phyloP scores from a whole-genome alignment of 2,797 vertebrate species.

The Todus mexicanus region DNA sequence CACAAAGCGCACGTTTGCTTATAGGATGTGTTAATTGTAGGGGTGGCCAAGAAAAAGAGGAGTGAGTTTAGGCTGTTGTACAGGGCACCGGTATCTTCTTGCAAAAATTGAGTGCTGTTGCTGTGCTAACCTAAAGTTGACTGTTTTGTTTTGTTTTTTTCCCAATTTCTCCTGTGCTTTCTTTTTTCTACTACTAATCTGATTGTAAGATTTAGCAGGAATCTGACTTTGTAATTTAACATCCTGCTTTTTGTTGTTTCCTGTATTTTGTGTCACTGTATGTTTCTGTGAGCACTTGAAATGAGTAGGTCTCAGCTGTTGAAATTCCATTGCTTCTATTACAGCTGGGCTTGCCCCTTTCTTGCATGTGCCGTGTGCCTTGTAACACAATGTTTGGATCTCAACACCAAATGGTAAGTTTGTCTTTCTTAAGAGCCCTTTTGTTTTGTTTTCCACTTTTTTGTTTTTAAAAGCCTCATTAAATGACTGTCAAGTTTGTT shows the following conservation, averaged over 20 bases:
- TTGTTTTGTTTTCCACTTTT: background rate
- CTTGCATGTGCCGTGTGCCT: constrained; percentile 90
- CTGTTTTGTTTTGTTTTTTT: background rate
- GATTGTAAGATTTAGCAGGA: background rate
- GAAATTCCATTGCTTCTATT: background rate
- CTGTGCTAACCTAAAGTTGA: background rate
- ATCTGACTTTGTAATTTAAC: background rate
- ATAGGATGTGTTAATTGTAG: background rate
- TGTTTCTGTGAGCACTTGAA: background rate
- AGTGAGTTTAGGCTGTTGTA: background rate
- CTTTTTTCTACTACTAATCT: background rate
- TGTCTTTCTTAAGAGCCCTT: background rate
- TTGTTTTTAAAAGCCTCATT: background rate
- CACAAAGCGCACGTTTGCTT: background rate
- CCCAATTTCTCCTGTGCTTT: background rate
- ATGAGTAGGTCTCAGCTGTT: background rate
- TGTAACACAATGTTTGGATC: constrained; percentile 99
- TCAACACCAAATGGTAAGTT: constrained; percentile 94
- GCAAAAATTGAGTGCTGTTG: background rate
- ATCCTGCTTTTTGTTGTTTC: background rate
- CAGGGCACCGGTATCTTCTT: accelerated
- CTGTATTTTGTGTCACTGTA: background rate
- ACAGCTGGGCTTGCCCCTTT: constrained; percentile 91
- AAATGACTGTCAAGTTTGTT: background rate
- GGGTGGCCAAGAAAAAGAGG: background rate